Conservation (phyloP, 2,113 vertebrate genomes). For the Pterocles orientalis region DNA sequence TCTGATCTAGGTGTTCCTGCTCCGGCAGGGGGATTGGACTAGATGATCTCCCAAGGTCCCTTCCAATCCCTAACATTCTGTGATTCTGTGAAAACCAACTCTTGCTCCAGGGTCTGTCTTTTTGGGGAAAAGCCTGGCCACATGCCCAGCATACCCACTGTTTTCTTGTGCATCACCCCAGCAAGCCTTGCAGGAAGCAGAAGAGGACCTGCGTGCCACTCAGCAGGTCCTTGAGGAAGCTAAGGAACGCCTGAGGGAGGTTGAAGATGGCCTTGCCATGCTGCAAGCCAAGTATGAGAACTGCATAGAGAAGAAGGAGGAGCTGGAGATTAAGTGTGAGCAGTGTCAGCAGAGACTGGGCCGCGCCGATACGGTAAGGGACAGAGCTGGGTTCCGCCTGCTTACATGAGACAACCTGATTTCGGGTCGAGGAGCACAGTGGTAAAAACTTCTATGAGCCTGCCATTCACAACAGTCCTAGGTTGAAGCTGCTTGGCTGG, state of each 20-base stretch:
- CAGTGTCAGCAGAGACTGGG: conserved; percentile 83
- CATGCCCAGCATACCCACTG: background rate
- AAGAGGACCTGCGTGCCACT: conserved; percentile 84
- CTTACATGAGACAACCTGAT: background rate
- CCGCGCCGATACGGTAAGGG: conserved; percentile 81
- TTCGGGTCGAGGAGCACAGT: background rate
- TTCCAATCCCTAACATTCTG: too few relatives aligned
- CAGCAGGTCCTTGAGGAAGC: conserved; percentile 83
- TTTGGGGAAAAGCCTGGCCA: background rate
- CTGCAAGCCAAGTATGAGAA: conserved; percentile 85
- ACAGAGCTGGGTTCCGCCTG: background rate
- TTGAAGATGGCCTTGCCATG: conserved; percentile 79
- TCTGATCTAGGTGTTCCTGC: too few relatives aligned
- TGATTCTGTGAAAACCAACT: background rate
- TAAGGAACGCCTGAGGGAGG: conserved; percentile 76
- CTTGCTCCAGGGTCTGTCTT: background rate
- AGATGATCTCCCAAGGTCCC: too few relatives aligned
- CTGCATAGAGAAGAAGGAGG: conserved; percentile 86
- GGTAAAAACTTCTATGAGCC: background rate
- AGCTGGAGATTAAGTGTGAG: conserved; percentile 86
- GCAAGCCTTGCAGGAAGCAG: conserved; percentile 84
- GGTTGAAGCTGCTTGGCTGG: background rate
- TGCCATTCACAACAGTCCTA: background rate
- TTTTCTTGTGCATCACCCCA: conserved; percentile 30
- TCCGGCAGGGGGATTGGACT: too few relatives aligned